Evolutionary conservation across 2,888 invertebrate species (phyloP).

Genomic region (Macrosoma leucophasiata): DNA sequence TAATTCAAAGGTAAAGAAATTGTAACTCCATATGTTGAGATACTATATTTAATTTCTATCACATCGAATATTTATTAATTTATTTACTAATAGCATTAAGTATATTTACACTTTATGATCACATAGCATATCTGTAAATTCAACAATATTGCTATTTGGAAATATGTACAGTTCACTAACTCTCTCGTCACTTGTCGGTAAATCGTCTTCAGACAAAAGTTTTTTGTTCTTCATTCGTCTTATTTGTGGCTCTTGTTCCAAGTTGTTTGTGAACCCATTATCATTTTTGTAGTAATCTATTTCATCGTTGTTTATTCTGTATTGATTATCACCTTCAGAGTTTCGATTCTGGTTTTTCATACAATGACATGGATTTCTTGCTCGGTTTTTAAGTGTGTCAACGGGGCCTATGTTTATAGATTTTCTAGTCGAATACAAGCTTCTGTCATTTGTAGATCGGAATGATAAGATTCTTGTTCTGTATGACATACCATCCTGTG

Average conservation of each 20-base stretch:
- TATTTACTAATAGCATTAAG: slow-evolving; percentile 4
- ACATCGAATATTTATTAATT: slow-evolving; percentile 18
- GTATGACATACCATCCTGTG: slow-evolving; percentile 65
- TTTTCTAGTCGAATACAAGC: slow-evolving; percentile 52
- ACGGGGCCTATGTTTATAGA: slow-evolving; percentile 47
- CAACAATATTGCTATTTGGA: slow-evolving; percentile 64
- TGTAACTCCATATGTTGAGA: no score
- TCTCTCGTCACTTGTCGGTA: slow-evolving; percentile 55
- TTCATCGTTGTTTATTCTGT: slow-evolving; percentile 40
- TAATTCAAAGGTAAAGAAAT: no score
- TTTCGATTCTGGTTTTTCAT: slow-evolving; percentile 39
- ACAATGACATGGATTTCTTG: slow-evolving; percentile 49
- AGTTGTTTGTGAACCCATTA: slow-evolving; percentile 19
- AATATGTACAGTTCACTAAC: slow-evolving; percentile 66
- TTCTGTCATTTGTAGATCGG: slow-evolving; percentile 60
- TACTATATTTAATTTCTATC: slow-evolving; percentile 3
- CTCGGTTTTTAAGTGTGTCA: slow-evolving; percentile 42
- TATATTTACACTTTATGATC: slow-evolving; percentile 61
- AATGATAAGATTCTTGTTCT: slow-evolving; percentile 62
- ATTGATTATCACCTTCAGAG: slow-evolving; percentile 41
- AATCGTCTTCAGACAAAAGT: slow-evolving; percentile 34
- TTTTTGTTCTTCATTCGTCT: slow-evolving; percentile 33
- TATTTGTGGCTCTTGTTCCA: slow-evolving; percentile 19
- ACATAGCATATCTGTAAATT: slow-evolving; percentile 60
- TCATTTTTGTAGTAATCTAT: slow-evolving; percentile 35